A percentile compares a stretch with the other conserved stretches of the same genome.
Evolutionary conservation across 2,888 invertebrate species (phyloP).

Genomic region (Euproctis similis): DNA sequence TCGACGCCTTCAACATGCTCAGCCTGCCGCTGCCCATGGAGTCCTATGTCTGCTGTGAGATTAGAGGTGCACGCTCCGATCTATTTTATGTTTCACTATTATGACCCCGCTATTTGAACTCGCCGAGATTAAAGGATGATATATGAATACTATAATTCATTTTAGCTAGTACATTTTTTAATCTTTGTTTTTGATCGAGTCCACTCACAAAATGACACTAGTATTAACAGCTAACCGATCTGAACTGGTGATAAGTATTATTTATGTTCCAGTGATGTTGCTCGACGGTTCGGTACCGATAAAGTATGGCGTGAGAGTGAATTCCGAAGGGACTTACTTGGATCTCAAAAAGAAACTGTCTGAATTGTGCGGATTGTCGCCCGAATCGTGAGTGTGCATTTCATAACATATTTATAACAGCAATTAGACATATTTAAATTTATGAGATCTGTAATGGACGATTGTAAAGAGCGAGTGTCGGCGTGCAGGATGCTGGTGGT

Average conservation of each 20-base stretch:
- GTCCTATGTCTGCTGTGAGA: slow-evolving; percentile 84
- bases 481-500: slow-evolving; percentile 78
- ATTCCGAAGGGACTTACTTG: slow-evolving; percentile 87
- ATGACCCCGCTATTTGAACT: no score
- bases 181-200: background rate
- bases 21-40: slow-evolving; percentile 94
- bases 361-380: slow-evolving; percentile 75
- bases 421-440: no score
- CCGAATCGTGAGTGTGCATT: slow-evolving; percentile 59
- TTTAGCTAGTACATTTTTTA: no score
- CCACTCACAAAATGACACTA: background rate
- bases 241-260: background rate
- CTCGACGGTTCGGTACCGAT: slow-evolving; percentile 88
- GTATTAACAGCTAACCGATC: background rate
- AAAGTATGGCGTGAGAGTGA: slow-evolving; percentile 89
- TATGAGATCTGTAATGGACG: no score
- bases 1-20: slow-evolving; percentile 94
- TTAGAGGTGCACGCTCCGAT: slow-evolving; percentile 84
- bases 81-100: no score
- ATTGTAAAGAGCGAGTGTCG: no score
- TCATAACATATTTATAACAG: no score
- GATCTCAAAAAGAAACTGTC: slow-evolving; percentile 84
- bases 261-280: slow-evolving; percentile 75
- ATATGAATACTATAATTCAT: no score
- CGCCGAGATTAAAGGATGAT: no score